A percentile compares a stretch with the other conserved stretches of the same genome.
phyloP scores from a whole-genome alignment of 2,113 vertebrate genomes.

The Chaetops frenatus region DNA sequence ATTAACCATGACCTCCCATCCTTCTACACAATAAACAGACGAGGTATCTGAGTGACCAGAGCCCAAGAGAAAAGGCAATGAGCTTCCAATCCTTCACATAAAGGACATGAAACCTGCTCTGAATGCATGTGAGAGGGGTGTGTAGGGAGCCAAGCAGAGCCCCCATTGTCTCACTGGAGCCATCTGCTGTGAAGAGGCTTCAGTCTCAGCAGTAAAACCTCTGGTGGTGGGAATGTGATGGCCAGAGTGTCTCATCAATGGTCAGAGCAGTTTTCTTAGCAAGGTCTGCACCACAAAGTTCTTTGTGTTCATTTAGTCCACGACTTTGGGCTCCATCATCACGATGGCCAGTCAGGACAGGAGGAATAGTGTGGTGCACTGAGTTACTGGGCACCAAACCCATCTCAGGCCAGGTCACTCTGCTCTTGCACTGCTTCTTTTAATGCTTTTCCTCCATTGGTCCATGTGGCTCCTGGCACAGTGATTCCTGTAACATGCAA shows the following conservation, averaged over 20 bases:
- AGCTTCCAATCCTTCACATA: not conserved
- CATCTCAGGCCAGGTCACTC: not conserved
- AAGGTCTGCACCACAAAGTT: not conserved
- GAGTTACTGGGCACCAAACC: not conserved
- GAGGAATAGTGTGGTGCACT: not conserved
- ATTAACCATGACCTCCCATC: not conserved
- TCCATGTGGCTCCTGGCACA: not conserved
- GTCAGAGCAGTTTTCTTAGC: not conserved
- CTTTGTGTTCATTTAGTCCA: not conserved
- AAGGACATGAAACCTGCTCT: not conserved
- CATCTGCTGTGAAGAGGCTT: not conserved
- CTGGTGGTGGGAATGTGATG: not conserved
- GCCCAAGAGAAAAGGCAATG: too few relatives aligned
- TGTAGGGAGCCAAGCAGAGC: not conserved
- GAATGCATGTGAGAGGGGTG: too few relatives aligned
- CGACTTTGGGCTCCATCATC: fast-evolving
- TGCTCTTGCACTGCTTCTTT: not conserved
- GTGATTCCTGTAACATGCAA: not conserved
- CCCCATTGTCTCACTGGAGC: too few relatives aligned
- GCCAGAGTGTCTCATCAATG: not conserved
- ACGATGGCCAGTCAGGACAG: too few relatives aligned
- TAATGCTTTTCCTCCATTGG: not conserved
- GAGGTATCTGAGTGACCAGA: not conserved
- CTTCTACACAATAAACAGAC: not conserved
- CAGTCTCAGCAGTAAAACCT: not conserved